phyloP scores from a whole-genome alignment of 1,140 invertebrate genomes.

The Lethocerus indicus region DNA sequence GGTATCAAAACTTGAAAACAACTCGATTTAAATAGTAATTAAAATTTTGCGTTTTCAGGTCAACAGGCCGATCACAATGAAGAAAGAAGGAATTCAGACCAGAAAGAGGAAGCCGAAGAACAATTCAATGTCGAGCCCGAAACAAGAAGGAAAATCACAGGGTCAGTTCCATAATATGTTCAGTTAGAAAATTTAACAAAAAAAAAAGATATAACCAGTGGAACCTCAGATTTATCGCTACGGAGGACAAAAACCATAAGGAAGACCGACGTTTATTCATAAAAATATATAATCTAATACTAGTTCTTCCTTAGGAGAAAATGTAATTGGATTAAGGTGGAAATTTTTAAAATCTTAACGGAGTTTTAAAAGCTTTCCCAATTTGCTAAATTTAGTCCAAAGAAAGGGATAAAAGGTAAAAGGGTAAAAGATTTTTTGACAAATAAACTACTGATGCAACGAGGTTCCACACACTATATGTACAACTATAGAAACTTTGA shows the following conservation, averaged over 20 bases:
- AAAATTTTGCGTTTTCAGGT: slow-evolving; percentile 34
- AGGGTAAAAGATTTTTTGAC: too few relatives aligned
- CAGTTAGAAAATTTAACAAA: neutral
- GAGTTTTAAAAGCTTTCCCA: too few relatives aligned
- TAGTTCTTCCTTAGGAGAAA: neutral
- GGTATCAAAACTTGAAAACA: too few relatives aligned
- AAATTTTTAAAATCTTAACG: too few relatives aligned
- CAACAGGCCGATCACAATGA: slow-evolving; percentile 79
- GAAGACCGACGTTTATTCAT: neutral
- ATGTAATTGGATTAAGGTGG: neutral
- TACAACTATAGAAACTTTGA: too few relatives aligned
- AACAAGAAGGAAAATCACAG: slow-evolving; percentile 2
- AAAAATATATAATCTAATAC: neutral
- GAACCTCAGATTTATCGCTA: neutral
- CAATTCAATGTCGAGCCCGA: slow-evolving; percentile 11
- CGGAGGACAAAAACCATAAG: neutral
- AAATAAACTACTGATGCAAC: too few relatives aligned
- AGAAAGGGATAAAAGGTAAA: too few relatives aligned
- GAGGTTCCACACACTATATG: too few relatives aligned
- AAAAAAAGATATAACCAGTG: neutral
- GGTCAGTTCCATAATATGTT: too few relatives aligned
- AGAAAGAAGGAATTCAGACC: slow-evolving; percentile 89
- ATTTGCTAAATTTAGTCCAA: too few relatives aligned
- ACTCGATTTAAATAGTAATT: too few relatives aligned
- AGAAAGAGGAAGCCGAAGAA: slow-evolving; percentile 56